Evolutionary conservation across 2,797 vertebrate species (phyloP).

Genomic region (Xyrichtys novacula): DNA sequence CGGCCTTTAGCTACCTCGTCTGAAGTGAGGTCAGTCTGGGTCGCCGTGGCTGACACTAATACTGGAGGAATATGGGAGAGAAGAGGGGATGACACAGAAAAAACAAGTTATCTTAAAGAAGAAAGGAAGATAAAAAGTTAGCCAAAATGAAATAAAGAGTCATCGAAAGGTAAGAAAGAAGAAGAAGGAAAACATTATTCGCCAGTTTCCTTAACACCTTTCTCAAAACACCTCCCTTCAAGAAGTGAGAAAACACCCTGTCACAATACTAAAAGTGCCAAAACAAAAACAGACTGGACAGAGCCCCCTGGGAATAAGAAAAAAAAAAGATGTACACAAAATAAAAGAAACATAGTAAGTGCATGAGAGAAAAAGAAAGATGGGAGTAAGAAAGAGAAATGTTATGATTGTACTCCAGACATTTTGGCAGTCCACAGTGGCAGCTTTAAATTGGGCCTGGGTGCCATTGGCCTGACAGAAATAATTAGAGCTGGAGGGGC

Average conservation of each 20-base stretch:
- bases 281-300: slow-evolving; percentile 68
- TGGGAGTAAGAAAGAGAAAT: slow-evolving; percentile 64
- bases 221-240: slow-evolving; percentile 55
- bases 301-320: slow-evolving; percentile 52
- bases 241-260: slow-evolving; percentile 72
- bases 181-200: slow-evolving; percentile 46
- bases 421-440: slow-evolving; percentile 73
- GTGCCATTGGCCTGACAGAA: slow-evolving; percentile 80
- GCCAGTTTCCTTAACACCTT: slow-evolving; percentile 54
- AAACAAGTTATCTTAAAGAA: slow-evolving; percentile 33
- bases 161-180: slow-evolving; percentile 34
- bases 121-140: slow-evolving; percentile 28
- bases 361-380: slow-evolving; percentile 47
- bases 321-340: slow-evolving; percentile 52
- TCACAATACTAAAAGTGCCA: slow-evolving; percentile 56
- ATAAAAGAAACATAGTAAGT: slow-evolving; percentile 48
- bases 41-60: slow-evolving; percentile 70
- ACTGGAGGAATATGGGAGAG: slow-evolving; percentile 51
- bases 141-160: slow-evolving; percentile 40
- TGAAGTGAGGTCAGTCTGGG: slow-evolving; percentile 76
- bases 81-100: slow-evolving; percentile 24
- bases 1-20: slow-evolving; percentile 45
- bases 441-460: slow-evolving; percentile 79
- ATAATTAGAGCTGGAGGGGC: slow-evolving; percentile 82
- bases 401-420: slow-evolving; percentile 75